These are phyloP conservation scores for Minunthozetes semirufus DNA, from an alignment of 2,888 invertebrate genomes.

Conservation along the genomic window DNA sequence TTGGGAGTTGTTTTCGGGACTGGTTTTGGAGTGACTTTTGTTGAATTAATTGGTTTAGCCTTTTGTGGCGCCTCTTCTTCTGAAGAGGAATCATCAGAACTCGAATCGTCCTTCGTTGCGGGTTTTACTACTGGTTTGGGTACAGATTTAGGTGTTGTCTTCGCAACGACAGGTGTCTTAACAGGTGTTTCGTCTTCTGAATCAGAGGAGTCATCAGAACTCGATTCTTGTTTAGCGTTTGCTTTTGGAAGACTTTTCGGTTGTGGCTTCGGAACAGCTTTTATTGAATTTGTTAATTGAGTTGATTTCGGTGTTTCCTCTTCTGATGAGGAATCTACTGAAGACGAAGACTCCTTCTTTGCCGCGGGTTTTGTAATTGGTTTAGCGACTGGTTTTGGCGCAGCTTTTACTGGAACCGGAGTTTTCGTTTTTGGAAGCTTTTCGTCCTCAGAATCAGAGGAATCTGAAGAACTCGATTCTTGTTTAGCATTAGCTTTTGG, in stretches of 20 bases:
- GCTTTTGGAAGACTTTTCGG: background rate
- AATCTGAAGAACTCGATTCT: constrained; percentile 43
- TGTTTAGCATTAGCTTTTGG: constrained; percentile 35
- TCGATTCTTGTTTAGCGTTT: constrained; percentile 8
- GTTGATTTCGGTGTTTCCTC: constrained; percentile 41
- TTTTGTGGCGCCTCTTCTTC: constrained; percentile 44
- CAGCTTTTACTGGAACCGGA: constrained; percentile 26
- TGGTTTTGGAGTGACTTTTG: background rate
- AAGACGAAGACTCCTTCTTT: too few relatives aligned
- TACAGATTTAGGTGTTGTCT: too few relatives aligned
- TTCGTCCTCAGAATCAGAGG: constrained; percentile 47
- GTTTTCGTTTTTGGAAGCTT: constrained; percentile 40
- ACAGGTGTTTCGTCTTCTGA: constrained; percentile 45
- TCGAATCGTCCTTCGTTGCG: constrained; percentile 33
- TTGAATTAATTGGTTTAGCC: background rate
- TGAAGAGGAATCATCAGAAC: constrained; percentile 45
- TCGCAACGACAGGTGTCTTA: too few relatives aligned
- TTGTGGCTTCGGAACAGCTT: background rate
- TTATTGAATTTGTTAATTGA: background rate
- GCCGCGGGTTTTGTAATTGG: too few relatives aligned
- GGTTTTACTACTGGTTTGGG: too few relatives aligned
- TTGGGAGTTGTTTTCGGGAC: background rate
- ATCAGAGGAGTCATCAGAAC: constrained; percentile 5
- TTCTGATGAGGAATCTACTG: background rate
- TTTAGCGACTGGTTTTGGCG: constrained; percentile 10